A percentile compares a stretch with the other conserved stretches of the same genome.
Conservation (phyloP, 2,113 vertebrate genomes). For the Motacilla tschutschensis region DNA sequence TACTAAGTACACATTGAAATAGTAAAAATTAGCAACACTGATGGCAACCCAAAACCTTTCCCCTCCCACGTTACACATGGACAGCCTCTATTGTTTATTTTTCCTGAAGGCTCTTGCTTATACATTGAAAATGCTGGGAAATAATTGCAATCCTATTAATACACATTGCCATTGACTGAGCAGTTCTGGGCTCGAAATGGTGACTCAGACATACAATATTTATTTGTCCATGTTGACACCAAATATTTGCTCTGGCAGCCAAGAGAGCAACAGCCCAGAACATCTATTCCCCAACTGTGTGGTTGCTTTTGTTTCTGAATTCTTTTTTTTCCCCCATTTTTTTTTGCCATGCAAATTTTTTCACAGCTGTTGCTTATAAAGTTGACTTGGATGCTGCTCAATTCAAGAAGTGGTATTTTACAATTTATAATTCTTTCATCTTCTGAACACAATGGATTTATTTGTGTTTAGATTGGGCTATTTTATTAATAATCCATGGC, state of each 20-base stretch:
- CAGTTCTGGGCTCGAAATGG: not conserved
- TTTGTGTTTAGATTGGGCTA: conserved; percentile 13
- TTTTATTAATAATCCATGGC: conserved; percentile 22
- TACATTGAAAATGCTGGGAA: not conserved
- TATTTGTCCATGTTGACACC: not conserved
- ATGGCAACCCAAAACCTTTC: not conserved
- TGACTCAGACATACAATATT: not conserved
- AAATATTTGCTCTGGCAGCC: not conserved
- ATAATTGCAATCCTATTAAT: not conserved
- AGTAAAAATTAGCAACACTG: not conserved
- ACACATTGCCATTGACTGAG: not conserved
- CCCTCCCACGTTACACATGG: not conserved
- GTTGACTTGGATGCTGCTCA: not conserved
- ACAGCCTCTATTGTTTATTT: not conserved
- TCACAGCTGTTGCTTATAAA: conserved; percentile 18
- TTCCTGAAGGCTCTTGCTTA: not conserved
- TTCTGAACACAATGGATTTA: not conserved
- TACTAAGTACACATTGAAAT: not conserved
- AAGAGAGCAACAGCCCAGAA: not conserved
- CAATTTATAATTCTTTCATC: conserved; percentile 29
- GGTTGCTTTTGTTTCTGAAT: conserved; percentile 1
- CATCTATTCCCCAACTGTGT: not conserved
- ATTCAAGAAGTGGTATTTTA: conserved; percentile 1
- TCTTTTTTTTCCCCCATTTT: not conserved
- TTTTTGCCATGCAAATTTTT: not conserved